Conservation (phyloP, 2,888 invertebrate genomes). For the Caenorhabditis sinica region DNA sequence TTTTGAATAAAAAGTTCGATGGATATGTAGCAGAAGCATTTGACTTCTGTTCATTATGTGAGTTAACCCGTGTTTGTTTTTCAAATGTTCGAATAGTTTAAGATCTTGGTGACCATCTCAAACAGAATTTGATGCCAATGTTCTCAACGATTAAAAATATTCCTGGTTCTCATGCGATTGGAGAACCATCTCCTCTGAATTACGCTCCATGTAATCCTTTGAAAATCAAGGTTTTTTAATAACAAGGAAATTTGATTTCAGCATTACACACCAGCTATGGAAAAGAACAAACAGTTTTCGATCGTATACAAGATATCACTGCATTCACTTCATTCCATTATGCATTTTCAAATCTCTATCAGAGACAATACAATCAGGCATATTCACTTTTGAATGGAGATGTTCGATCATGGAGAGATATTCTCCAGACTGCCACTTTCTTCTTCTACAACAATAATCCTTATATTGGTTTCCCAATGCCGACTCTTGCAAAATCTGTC, state of each 20-base stretch:
- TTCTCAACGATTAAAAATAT: conserved; percentile 49
- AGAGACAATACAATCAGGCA: conserved; percentile 44
- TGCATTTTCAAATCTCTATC: conserved; percentile 44
- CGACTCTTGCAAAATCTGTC: conserved; percentile 40
- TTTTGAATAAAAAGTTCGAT: conserved; percentile 42
- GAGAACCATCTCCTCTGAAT: conserved; percentile 43
- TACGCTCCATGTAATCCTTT: conserved; percentile 30
- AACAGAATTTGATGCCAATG: conserved; percentile 44
- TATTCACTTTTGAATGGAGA: conserved; percentile 38
- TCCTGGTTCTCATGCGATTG: conserved; percentile 46
- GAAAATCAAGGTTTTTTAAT: too few species aligned
- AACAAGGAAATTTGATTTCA: not conserved
- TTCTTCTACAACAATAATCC: conserved; percentile 51
- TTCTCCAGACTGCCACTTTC: conserved; percentile 44
- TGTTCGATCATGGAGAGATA: conserved; percentile 46
- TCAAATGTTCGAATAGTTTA: not conserved
- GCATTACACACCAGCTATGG: conserved; percentile 44
- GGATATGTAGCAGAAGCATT: conserved; percentile 42
- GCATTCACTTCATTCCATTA: conserved; percentile 49
- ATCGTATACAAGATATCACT: conserved; percentile 41
- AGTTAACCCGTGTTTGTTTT: not conserved
- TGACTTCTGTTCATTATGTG: conserved; percentile 49
- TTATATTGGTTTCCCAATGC: conserved; percentile 51
- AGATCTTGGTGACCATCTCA: conserved; percentile 52
- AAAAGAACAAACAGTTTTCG: conserved; percentile 32